A percentile compares a stretch with the other conserved stretches of the same genome.
Conservation (phyloP, 2,888 invertebrate genomes). For the Melieria picta region DNA sequence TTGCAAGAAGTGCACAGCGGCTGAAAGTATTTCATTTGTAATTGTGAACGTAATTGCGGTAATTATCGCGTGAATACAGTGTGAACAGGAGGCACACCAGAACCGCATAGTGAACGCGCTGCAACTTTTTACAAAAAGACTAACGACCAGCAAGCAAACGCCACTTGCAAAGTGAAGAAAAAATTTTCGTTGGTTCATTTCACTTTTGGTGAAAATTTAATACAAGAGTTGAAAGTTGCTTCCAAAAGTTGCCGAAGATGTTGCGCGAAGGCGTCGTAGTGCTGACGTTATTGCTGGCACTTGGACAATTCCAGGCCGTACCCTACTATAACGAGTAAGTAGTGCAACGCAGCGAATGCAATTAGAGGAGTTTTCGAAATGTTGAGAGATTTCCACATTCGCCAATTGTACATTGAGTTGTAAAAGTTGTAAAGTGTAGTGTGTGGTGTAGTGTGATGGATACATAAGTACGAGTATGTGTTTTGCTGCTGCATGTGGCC, state of each 20-base stretch:
- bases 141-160: background rate
- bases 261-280: slow-evolving; percentile 24
- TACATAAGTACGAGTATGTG: background rate
- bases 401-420: background rate
- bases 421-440: background rate
- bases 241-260: slow-evolving; percentile 11
- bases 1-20: slow-evolving; percentile 37
- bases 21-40: background rate
- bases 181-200: slow-evolving; percentile 7
- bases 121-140: background rate
- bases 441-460: background rate
- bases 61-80: slow-evolving; percentile 24
- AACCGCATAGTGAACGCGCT: background rate
- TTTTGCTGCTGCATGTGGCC: background rate
- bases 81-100: slow-evolving; percentile 15
- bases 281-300: slow-evolving; percentile 27
- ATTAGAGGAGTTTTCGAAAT: background rate
- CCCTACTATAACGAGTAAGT: slow-evolving; percentile 40
- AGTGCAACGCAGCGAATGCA: slow-evolving; percentile 9
- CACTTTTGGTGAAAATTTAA: slow-evolving; percentile 27
- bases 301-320: slow-evolving; percentile 34
- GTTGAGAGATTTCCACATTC: background rate
- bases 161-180: too few relatives aligned
- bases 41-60: slow-evolving; percentile 4
- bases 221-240: background rate